These are phyloP conservation scores for Ahaetulla prasina DNA, from an alignment of 2,113 vertebrate species.

Conservation along the genomic window DNA sequence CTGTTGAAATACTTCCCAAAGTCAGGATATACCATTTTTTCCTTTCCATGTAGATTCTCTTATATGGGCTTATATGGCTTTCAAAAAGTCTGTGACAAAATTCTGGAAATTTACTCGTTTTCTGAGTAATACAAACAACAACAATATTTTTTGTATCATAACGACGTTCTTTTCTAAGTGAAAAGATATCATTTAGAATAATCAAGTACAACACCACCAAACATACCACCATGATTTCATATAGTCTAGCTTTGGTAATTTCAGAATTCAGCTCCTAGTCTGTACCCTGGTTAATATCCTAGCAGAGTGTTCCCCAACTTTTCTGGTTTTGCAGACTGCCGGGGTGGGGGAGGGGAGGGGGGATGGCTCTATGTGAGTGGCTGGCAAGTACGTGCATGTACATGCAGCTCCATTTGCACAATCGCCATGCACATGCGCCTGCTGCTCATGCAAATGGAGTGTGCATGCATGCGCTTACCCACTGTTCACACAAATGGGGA, in stretches of 20 bases:
- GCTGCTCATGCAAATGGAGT: too few relatives aligned
- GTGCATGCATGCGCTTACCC: too few relatives aligned
- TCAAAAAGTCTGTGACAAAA: neutral
- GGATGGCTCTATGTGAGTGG: too few relatives aligned
- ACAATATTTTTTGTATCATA: neutral
- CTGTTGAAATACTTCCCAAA: neutral
- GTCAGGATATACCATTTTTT: neutral
- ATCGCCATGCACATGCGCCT: too few relatives aligned
- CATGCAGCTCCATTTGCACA: too few relatives aligned
- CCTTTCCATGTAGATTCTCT: neutral
- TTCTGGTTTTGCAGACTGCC: too few relatives aligned
- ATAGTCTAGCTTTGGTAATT: neutral
- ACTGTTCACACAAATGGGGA: too few relatives aligned
- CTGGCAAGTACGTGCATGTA: too few relatives aligned
- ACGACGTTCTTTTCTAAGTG: neutral
- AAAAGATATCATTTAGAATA: neutral
- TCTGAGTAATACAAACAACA: neutral
- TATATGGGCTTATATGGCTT: neutral
- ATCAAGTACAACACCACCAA: neutral
- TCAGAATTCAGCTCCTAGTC: neutral
- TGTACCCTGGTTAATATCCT: neutral
- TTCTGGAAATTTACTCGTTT: neutral
- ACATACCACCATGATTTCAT: neutral
- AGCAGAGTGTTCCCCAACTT: neutral
- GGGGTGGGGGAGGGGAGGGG: too few relatives aligned